Base-by-base conservation (phyloP, 2,888 invertebrate genomes). In the Sarcophaga carnaria region DNA sequence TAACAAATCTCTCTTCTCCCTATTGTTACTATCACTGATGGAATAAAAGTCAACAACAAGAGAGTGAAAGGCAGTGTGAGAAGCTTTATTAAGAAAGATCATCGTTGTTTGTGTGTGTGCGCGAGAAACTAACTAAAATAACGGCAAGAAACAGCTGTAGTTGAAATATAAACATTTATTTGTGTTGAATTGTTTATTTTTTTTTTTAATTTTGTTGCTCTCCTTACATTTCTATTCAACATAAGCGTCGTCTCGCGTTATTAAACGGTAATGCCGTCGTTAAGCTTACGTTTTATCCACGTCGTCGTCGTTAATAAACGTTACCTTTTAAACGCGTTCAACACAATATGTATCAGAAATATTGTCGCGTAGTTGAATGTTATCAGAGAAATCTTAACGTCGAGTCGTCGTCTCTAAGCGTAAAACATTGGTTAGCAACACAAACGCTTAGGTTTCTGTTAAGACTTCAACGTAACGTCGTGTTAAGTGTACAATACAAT, bases 261-360 rank as follows among this genome's bases (percentile, higher is more conserved):
- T 47, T 67, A 17, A 47, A 76, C 81, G 81, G 81, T 81, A 82
- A 87, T 87, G 87, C 84, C 63, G 71, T 82, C 83, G 85, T 67
- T 74, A 70, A 22, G 37, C n/a, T 80, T 80, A 80, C 72, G 59
- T 45, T 80, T 80, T 20, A 74, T 63, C 66, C 72, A 64, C 76
- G 72, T n/a, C 25, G 62, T 91, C 90, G 90, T 89, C 90, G 75
- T 75, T 90, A 88, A 80, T 64, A 83, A 81, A 85, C 83, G 69
- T 83, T 76, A 82, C 67, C 8, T 20, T 60, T 75, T 49, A 54
- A 14, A 77, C 59, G 69, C 69, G 67, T 84, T 83, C 59, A 71
- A 78, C 64, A 80, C 88, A 89, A 88, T 88, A 89, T 89, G 89
- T 85, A 88, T 86, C 88, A 77, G 67, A 80, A 79, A 76, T 83